Conservation (phyloP, 2,113 vertebrate species). For the Sturnus vulgaris region DNA sequence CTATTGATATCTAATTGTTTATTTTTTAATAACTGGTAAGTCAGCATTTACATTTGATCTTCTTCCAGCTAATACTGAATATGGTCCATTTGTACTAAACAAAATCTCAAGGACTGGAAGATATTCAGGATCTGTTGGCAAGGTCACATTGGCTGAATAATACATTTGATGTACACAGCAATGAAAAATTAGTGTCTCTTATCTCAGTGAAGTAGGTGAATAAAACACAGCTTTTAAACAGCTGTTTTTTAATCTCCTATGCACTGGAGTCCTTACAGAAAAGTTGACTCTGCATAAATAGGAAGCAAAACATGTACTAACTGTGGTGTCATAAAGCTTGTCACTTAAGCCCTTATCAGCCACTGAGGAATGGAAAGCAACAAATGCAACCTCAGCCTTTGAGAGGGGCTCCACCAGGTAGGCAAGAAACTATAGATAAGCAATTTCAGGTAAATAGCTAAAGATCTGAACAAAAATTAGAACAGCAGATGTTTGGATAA, state of each 20-base stretch:
- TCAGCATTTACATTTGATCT: conserved; percentile 8
- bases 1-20: background rate
- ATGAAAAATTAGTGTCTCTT: background rate
- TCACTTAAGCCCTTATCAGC: background rate
- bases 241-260: background rate
- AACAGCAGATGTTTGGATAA: background rate
- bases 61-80: conserved; percentile 3
- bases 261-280: background rate
- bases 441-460: background rate
- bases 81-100: background rate
- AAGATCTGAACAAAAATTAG: background rate
- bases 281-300: background rate
- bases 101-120: conserved; percentile 39
- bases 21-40: background rate
- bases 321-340: background rate
- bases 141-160: conserved; percentile 1
- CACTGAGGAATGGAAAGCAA: background rate
- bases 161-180: background rate
- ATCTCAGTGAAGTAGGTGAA: background rate
- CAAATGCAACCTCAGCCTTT: background rate
- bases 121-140: background rate
- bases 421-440: background rate
- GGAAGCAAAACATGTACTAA: background rate
- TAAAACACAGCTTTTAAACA: background rate
- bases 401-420: background rate